Evolutionary conservation across 2,888 invertebrate species (phyloP), one percentile per base, ranked within the genome.

Genomic region (Masnerella sp.): DNA sequence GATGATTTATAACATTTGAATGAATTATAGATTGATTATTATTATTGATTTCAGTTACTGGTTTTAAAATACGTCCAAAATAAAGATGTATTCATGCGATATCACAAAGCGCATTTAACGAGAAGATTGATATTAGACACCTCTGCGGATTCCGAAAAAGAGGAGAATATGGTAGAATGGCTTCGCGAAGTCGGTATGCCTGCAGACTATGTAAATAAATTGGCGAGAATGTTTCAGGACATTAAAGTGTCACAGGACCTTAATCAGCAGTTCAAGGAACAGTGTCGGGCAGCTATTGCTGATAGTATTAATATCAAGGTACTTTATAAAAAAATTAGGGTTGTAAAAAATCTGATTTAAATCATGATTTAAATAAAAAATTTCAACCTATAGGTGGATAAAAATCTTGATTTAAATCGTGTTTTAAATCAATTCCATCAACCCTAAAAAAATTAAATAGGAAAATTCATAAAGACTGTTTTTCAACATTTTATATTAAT

Each of bases 1-100:
- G n/a, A n/a, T n/a, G n/a, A n/a, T n/a, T n/a, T n/a, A n/a, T n/a
- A n/a, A n/a, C n/a, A n/a, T n/a, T 2, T 15, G 1, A 38, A 38
- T 12, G 5, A 17, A 17, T 40, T 20, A 20, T 20, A 40, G 9
- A 42, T n/a, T 32, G 30, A n/a, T 9, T 34, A 30, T 64, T 11
- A 17, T 78, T 54, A 38, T 40, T 15, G 18, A 28, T 85, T 85
- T 18, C 82, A 89, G 90, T 89, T 99, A 76, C 90, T 99, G 86
- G 98, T 99, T 77, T 90, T 99, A 77, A 99, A 99, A 88, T 99
- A 99, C 89, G 97, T 99, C 78, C 96, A 96, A 88, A 99, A 99
- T 89, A 99, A 99, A 88, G 99, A 99, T 90, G 98, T 99, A 20
- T 99, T 99, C 88, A 99, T 99, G 99, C 91, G 98, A 79, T 99